Conservation (phyloP, 2,888 invertebrate species). For the Azorinus chamasolen region DNA sequence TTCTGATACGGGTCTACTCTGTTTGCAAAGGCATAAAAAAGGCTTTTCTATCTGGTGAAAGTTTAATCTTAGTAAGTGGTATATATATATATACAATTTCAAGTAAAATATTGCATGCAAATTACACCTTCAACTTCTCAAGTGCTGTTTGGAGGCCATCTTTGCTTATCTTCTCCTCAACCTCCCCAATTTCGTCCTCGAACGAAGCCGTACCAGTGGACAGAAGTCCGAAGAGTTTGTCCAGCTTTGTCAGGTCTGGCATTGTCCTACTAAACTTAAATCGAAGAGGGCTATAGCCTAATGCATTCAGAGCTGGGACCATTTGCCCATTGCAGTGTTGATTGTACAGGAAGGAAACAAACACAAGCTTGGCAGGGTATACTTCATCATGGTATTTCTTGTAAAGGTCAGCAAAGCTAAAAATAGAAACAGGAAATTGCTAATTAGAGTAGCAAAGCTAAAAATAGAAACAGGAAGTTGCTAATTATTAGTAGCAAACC, state of each 20-base stretch:
- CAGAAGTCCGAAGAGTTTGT: slow-evolving; percentile 84
- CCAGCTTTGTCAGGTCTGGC: slow-evolving; percentile 86
- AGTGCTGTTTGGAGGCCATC: slow-evolving; percentile 68
- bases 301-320: slow-evolving; percentile 73
- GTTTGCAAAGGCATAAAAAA: too few relatives aligned
- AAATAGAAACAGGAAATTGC: slow-evolving; percentile 76
- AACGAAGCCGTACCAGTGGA: slow-evolving; percentile 78
- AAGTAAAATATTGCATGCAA: too few relatives aligned
- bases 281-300: slow-evolving; percentile 78
- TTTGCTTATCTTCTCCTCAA: slow-evolving; percentile 65
- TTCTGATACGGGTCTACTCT: too few relatives aligned
- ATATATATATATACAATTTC: too few relatives aligned
- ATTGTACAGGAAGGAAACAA: slow-evolving; percentile 84
- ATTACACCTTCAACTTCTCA: slow-evolving; percentile 6
- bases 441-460: slow-evolving; percentile 82
- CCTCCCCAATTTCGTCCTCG: slow-evolving; percentile 70
- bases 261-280: slow-evolving; percentile 79
- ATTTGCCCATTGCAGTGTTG: slow-evolving; percentile 84
- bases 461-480: slow-evolving; percentile 77
- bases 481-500: slow-evolving; percentile 83
- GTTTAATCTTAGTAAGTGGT: too few relatives aligned
- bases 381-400: slow-evolving; percentile 84
- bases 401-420: slow-evolving; percentile 81
- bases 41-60: too few relatives aligned
- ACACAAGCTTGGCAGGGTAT: slow-evolving; percentile 84